Base-by-base conservation (phyloP, 2,113 vertebrate species). In the Megaceryle torquata region DNA sequence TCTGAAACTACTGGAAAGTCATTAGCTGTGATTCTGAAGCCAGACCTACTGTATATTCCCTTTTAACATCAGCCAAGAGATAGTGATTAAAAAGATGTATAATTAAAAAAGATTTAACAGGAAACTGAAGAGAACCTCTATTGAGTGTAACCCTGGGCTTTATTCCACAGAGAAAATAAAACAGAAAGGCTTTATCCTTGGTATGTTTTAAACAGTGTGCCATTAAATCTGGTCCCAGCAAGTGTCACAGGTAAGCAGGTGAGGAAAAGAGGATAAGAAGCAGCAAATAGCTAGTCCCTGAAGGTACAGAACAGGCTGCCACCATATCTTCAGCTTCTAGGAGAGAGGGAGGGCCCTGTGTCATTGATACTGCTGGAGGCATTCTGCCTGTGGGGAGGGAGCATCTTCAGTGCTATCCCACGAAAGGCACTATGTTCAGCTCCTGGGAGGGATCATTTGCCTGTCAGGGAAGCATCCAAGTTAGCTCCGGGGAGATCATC, bases 11-110 rank as follows among this genome's bases (percentile, higher is more conserved):
- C 65, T 35, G 33, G n/a, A 61, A 89, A 94, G 41, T 54, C 63
- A 88, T 87, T 71, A 89, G 46, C 48, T 84, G 83, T 50, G 50
- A 79, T 77, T 83, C 61, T 82, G 86, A 88, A 86, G 54, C 54
- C 88, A 86, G 67, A 43, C n/a, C 72, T 78, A 2, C 53, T 82
- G 41, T 51, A 33, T 57, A 33, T 57, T 87, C 48, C 50, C 82
- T 92, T 91, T 74, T 75, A 83, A 77, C 37, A 90, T 53, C 76
- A 88, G 71, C 91, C 86, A 89, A 83, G 91, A 81, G 64, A 46
- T 24, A 0, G 0, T 46, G n/a, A 88, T 78, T 61, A 35, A 72
- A 83, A 74, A 44, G 24, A 67, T 59, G 29, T 68, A 16, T 70
- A 88, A 91, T 86, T 83, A 71, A 78, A 79, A 80, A 68, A 9